A percentile compares a stretch with the other conserved stretches of the same genome.
Conservation (phyloP, 2,888 invertebrate species). For the Latrodectus hesperus region DNA sequence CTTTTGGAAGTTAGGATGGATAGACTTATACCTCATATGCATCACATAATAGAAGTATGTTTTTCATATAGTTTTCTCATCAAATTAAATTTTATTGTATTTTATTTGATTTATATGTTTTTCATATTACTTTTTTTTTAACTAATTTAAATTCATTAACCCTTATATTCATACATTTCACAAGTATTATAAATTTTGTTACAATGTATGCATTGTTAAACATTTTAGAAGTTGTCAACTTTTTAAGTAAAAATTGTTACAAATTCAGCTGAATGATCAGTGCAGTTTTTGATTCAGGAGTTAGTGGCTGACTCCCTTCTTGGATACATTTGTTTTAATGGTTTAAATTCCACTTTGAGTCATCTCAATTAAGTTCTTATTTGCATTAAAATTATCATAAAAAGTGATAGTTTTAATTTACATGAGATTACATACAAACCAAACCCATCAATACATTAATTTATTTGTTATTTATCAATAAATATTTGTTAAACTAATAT, state of each 20-base stretch:
- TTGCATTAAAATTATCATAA: too few species aligned
- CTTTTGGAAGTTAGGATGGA: constrained; percentile 96
- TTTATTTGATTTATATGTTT: background rate
- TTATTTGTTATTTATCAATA: too few species aligned
- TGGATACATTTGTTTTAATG: too few species aligned
- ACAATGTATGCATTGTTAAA: background rate
- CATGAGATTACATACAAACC: too few species aligned
- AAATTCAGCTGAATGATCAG: background rate
- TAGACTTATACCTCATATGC: constrained; percentile 93
- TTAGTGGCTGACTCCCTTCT: too few species aligned
- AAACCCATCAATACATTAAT: too few species aligned
- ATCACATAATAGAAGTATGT: constrained; percentile 92
- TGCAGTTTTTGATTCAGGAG: too few species aligned
- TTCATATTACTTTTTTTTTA: background rate
- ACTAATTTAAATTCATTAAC: background rate
- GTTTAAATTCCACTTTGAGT: too few species aligned
- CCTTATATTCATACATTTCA: background rate
- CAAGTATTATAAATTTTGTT: background rate
- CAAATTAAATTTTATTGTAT: background rate
- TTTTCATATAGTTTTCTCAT: background rate
- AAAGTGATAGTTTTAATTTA: too few species aligned
- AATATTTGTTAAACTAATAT: too few species aligned
- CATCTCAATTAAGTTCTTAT: too few species aligned
- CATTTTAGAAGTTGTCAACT: background rate
- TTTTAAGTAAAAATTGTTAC: background rate